Evolutionary conservation across 2,888 invertebrate genomes (phyloP), one percentile per base, ranked within the genome.

Genomic region (Ctena decussata): DNA sequence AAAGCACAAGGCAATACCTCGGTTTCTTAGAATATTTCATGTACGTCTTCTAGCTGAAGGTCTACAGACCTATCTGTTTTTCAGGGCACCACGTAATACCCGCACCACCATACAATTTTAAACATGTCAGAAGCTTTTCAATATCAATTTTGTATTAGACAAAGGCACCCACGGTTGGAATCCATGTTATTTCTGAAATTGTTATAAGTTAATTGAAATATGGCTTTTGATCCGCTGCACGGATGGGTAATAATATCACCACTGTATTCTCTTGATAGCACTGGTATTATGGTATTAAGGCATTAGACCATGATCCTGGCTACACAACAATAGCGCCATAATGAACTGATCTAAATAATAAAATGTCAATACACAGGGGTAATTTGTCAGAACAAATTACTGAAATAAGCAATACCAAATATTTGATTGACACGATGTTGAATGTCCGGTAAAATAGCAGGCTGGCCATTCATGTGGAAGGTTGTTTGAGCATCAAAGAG

Each of bases 361-460:
- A 88, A 88, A 88, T 86, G 88, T 88, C 88, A 88, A 86, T 86
- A 86, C 84, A 82, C 85, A 65, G 84, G 83, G 84, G 88, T 88
- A 88, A 88, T 88, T 88, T 88, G 88, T 88, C 84, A 84, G 85
- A 82, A 88, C 88, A 88, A 88, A 88, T 88, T 85, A 88, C 87
- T 49, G 73, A 85, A 85, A 88, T 88, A 88, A 83, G 81, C 85
- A 74, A 74, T 79, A 85, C 87, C 65, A 88, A 88, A 88, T 88
- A 88, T 88, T 88, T 88, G 87, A 88, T 88, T 85, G 87, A 85
- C 87, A 85, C 80, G 81, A 70, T 75, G 35, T 65, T 41, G 75
- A 49, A 73, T 78, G 81, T 83, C 83, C 79, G 80, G 44, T 69
- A 77, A 73, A 73, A 76, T 82, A 86, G 86, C 82, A 74, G 82